Evolutionary conservation across 2,113 vertebrate genomes (phyloP), one percentile per base, ranked within the genome.

Genomic region (Kryptolebias marmoratus): DNA sequence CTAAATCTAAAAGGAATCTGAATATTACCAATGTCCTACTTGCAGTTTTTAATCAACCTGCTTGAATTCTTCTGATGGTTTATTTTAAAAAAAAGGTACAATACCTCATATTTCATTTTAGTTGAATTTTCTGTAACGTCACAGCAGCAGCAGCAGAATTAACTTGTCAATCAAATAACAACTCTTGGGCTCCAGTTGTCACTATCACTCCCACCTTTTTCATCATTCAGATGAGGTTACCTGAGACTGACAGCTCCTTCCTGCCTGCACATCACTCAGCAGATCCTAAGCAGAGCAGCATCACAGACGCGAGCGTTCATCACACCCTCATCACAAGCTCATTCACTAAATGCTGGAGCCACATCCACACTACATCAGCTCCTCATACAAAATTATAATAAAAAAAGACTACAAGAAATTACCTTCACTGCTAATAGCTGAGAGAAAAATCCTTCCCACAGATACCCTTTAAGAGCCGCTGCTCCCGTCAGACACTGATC

Each of bases 311-410:
- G 36, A 73, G 75, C 47, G 39, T n/a, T 39, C 28, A 85, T 81
- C 87, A 89, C 87, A 86, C 90, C 84, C 90, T 84, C 85, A 66
- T 66, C 77, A 22, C 22, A 22, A 63, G 68, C 65, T 67, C 68
- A 45, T 47, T 75, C 75, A 61, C 1, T 49, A 6, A 75, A 67
- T 5, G 22, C 45, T 61, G n/a, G 52, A 52, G 62, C 49, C 69
- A 57, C 52, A 80, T 75, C 28, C 11, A 65, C 39, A 13, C 83
- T 55, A 60, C 69, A 71, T 27, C 53, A 61, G 79, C 52, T 64
- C 63, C 45, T 36, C 58, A 7, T 11, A 39, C 49, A 16, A n/a
- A 22, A 22, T 22, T 22, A 22, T 36, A 36, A 36, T 4, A 36
- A 64, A 49, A 45, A 73, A 14, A 30, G 18, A 12, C 28, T 8